Evolutionary conservation across 1,140 invertebrate genomes (phyloP).

Genomic region (Pachypeltis micranthus): DNA sequence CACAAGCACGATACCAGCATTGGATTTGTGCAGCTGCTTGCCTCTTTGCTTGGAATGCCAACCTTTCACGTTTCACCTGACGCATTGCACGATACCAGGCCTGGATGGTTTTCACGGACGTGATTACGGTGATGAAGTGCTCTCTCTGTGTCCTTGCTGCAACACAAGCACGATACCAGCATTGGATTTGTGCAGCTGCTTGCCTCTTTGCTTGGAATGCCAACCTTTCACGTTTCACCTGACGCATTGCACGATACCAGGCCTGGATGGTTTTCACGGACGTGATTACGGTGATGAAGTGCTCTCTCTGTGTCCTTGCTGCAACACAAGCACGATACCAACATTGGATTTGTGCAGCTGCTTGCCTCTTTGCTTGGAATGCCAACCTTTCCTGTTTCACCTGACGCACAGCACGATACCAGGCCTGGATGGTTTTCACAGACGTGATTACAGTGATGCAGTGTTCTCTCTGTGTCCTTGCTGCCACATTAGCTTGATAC

Average conservation of each 20-base stretch:
- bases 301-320: background rate
- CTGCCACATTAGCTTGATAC: background rate
- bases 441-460: background rate
- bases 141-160: background rate
- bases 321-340: background rate
- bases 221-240: background rate
- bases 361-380: background rate
- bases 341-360: background rate
- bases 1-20: background rate
- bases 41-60: background rate
- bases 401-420: background rate
- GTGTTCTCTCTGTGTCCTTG: background rate
- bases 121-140: background rate
- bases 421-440: background rate
- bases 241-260: background rate
- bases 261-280: background rate
- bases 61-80: background rate
- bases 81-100: background rate
- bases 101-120: background rate
- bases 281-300: background rate
- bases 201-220: background rate
- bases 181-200: background rate
- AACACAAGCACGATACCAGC: background rate
- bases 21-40: background rate
- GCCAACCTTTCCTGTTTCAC: background rate